These are phyloP conservation scores for Listrodromus nycthemerus DNA, from an alignment of 2,888 invertebrate species.

Conservation along the genomic window DNA sequence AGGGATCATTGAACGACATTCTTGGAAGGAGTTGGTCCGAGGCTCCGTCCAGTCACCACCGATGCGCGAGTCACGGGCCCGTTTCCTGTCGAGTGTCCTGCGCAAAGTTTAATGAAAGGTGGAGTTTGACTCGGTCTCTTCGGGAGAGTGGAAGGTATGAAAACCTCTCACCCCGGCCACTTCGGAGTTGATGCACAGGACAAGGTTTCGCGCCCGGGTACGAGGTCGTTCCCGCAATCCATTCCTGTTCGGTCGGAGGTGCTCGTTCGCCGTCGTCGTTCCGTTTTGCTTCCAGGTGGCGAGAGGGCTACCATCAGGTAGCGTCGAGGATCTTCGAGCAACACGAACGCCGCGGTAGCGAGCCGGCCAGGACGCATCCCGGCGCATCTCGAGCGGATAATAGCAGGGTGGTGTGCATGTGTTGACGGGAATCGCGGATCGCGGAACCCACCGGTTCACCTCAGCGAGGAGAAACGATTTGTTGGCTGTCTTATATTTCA, in stretches of 20 bases:
- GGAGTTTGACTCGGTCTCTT: not conserved
- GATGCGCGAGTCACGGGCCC: slow-evolving; percentile 13
- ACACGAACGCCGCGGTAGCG: slow-evolving; percentile 40
- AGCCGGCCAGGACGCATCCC: slow-evolving; percentile 50
- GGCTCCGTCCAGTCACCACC: not conserved
- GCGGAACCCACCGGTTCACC: slow-evolving; percentile 55
- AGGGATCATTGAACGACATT: slow-evolving; percentile 49
- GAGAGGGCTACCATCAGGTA: slow-evolving; percentile 53
- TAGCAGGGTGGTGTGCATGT: slow-evolving; percentile 63
- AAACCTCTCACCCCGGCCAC: slow-evolving; percentile 17
- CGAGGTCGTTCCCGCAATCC: slow-evolving; percentile 6
- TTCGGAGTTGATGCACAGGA: slow-evolving; percentile 4
- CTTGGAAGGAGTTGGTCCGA: slow-evolving; percentile 40
- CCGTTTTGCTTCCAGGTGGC: slow-evolving; percentile 49
- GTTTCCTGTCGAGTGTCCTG: slow-evolving; percentile 46
- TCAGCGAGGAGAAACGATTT: slow-evolving; percentile 58
- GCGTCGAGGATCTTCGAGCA: slow-evolving; percentile 38
- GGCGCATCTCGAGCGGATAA: slow-evolving; percentile 64
- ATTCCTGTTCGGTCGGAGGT: slow-evolving; percentile 8
- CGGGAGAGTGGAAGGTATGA: not conserved
- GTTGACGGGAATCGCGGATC: slow-evolving; percentile 54
- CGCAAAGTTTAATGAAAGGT: slow-evolving; percentile 17
- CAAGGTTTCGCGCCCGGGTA: not conserved
- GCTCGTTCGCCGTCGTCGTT: slow-evolving; percentile 26
- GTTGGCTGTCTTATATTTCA: slow-evolving; percentile 65